phyloP scores from a whole-genome alignment of 2,888 invertebrate genomes.

The Mythimna impura region DNA sequence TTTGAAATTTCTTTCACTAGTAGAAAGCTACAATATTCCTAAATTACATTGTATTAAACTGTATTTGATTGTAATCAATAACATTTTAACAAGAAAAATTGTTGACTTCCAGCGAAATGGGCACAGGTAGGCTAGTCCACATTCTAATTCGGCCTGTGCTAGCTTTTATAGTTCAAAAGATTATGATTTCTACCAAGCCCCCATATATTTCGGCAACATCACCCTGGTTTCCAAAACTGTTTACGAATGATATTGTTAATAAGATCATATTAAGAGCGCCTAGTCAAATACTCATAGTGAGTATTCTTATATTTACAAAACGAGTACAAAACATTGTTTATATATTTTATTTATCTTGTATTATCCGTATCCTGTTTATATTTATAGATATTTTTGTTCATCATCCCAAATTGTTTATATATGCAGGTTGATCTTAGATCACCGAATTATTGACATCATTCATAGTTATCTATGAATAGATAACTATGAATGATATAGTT shows the following conservation, averaged over 20 bases:
- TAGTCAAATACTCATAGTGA: neutral
- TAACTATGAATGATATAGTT: no score
- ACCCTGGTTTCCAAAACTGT: neutral
- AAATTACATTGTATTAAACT: no score
- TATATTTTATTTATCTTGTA: neutral
- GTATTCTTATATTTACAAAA: no score
- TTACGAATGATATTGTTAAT: neutral
- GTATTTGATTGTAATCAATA: no score
- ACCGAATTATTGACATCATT: constrained; percentile 8
- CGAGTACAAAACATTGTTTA: constrained; percentile 16
- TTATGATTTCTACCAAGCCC: no score
- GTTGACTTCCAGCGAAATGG: no score
- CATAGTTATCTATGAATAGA: neutral
- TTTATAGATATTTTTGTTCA: neutral
- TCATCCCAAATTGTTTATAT: no score
- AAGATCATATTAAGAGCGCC: neutral
- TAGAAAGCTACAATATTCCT: no score
- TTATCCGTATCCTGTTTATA: neutral
- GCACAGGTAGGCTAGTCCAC: neutral
- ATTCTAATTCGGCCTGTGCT: neutral
- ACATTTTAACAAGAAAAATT: no score
- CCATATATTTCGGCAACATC: neutral
- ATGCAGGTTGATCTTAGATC: neutral
- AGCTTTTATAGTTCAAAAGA: neutral
- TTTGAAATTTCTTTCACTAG: no score